phyloP scores from a whole-genome alignment of 64 coral and sea anemone genomes.

The Orbicella faveolata region DNA sequence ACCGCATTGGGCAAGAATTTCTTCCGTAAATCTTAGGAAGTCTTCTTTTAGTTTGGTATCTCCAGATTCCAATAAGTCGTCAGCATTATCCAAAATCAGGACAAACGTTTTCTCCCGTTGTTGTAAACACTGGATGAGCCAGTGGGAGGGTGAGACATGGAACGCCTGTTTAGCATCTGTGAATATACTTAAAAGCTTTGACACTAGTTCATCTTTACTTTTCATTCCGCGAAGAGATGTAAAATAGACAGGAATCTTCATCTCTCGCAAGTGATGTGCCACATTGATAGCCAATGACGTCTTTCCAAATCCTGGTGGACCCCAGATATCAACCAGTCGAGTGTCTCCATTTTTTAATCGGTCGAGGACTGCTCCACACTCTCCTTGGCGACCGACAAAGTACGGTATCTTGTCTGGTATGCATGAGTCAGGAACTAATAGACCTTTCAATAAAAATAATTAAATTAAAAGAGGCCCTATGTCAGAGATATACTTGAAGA shows the following conservation, averaged over 20 bases:
- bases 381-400: conserved; percentile 14
- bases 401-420: background rate
- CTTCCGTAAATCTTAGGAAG: background rate
- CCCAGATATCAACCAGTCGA: conserved; percentile 12
- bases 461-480: too few relatives aligned
- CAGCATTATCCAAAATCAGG: conserved; percentile 22
- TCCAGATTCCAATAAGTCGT: conserved; percentile 18
- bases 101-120: background rate
- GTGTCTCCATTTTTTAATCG: background rate
- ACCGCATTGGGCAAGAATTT: background rate
- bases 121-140: conserved; percentile 3
- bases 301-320: conserved; percentile 41
- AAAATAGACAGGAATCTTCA: conserved; percentile 11
- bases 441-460: background rate
- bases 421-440: background rate
- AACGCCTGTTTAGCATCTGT: background rate
- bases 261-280: background rate
- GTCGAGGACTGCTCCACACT: background rate
- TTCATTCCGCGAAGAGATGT: background rate
- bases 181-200: conserved; percentile 23
- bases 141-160: background rate
- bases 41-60: background rate
- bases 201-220: conserved; percentile 11
- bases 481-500: too few relatives aligned
- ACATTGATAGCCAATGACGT: conserved; percentile 4